Percentiles rank a stretch among this genome's conserved stretches.
phyloP scores from a whole-genome alignment of 2,113 vertebrate genomes.

The Seriola quinqueradiata region DNA sequence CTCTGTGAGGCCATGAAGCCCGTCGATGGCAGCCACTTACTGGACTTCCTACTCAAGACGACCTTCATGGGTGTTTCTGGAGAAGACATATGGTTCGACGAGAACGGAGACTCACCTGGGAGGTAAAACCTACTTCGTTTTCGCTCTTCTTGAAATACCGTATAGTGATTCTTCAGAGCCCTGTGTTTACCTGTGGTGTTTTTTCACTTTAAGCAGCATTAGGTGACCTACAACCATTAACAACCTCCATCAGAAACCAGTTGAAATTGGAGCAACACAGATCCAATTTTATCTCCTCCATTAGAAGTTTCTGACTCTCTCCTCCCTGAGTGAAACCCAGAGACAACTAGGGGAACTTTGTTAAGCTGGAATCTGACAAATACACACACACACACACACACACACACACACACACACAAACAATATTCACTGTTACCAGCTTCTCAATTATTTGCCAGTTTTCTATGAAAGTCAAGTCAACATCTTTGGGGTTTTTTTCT shows the following conservation, averaged over 20 bases:
- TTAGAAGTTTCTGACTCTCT: background rate
- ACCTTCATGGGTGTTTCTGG: conserved; percentile 94
- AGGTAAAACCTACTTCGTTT: conserved; percentile 83
- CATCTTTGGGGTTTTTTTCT: too few relatives aligned
- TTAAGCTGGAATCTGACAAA: background rate
- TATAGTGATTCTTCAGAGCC: background rate
- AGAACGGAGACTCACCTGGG: conserved; percentile 97
- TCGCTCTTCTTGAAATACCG: background rate
- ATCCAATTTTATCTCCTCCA: background rate
- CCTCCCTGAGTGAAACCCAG: background rate
- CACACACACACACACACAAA: too few relatives aligned
- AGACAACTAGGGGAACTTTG: background rate
- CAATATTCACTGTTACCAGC: too few relatives aligned
- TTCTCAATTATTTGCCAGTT: too few relatives aligned
- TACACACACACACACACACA: too few relatives aligned
- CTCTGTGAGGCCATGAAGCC: conserved; percentile 96
- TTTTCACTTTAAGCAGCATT: background rate
- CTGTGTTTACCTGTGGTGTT: too few relatives aligned
- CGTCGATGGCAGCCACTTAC: conserved; percentile 93
- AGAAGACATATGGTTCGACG: conserved; percentile 97
- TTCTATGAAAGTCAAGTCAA: too few relatives aligned
- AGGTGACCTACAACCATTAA: too few relatives aligned
- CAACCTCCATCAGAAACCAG: background rate
- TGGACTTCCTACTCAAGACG: conserved; percentile 95
- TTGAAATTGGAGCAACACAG: background rate